Percentiles rank a stretch among this genome's conserved stretches.
phyloP scores from a whole-genome alignment of 2,797 vertebrate species.

The Odontamblyopus rebecca region DNA sequence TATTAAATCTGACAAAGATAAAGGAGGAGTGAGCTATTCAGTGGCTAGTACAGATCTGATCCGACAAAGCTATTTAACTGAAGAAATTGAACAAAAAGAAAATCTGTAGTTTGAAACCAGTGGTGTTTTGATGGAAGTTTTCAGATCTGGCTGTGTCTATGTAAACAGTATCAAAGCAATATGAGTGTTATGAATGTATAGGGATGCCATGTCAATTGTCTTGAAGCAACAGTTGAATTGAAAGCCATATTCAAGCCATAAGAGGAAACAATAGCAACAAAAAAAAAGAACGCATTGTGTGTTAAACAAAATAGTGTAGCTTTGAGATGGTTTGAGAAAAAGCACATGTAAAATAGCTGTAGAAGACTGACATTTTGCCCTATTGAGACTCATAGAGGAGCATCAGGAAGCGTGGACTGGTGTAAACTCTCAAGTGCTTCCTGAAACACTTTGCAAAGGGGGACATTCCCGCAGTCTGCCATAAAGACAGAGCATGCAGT shows the following conservation, averaged over 20 bases:
- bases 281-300: conserved; percentile 27
- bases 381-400: conserved; percentile 56
- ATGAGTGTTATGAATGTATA: conserved; percentile 1
- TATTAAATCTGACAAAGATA: conserved; percentile 73
- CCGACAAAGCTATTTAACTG: conserved; percentile 70
- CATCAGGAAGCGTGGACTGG: conserved; percentile 34
- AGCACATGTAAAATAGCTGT: conserved; percentile 45
- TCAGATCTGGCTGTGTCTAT: conserved; percentile 16
- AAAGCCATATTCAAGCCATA: conserved; percentile 73
- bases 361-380: conserved; percentile 58
- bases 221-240: conserved; percentile 55
- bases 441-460: conserved; percentile 34
- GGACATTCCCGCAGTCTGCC: conserved; percentile 37
- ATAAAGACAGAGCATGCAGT: conserved; percentile 35
- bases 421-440: conserved; percentile 47
- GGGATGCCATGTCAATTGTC: conserved; percentile 5
- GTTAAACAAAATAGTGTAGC: conserved; percentile 52
- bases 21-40: conserved; percentile 68
- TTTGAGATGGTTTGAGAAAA: conserved; percentile 51
- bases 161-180: conserved; percentile 44
- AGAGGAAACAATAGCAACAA: conserved; percentile 34
- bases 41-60: conserved; percentile 61
- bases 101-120: conserved; percentile 8
- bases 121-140: conserved; percentile 10
- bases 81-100: background rate